Base-by-base conservation (phyloP, 2,888 invertebrate species). In the Eupeodes luniger region DNA sequence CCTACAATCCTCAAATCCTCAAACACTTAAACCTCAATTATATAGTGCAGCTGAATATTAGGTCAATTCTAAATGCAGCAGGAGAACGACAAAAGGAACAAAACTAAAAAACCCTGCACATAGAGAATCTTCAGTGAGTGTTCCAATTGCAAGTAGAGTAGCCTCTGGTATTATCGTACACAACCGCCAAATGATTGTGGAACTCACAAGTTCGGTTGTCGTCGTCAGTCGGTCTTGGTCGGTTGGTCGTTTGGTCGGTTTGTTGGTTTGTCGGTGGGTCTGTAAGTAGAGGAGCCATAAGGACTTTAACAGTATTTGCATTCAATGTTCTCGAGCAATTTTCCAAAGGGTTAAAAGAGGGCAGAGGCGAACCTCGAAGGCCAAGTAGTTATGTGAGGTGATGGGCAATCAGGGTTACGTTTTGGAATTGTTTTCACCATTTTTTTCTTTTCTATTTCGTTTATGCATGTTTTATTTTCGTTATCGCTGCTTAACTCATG, bases 271-370 rank as follows among this genome's bases (percentile, higher is more conserved):
- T 40, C 40, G 9, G 14, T 27, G 27, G 47, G 66, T 66, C 14
- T 66, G 19, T 66, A 49, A 47, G 40, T 9, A 47, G 49, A 49
- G 36, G 55, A 55, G 53, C 53, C 69, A 69, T 19, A 70, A 70
- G 27, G 57, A 85, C 77, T 77, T 80, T 81, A 88, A 78, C 81
- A 81, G 81, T 75, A 85, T 88, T 87, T 88, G 88, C 85, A 88
- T 88, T 57, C 62, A 62, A 53, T 51, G 64, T 44, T 40, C 80
- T 67, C 59, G 40, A 70, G 69, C 53, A 40, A 69, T 69, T 69
- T 40, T 55, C 16, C 16, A 36, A 69, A 12, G 11, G 55, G 44
- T 16, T 66, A 27, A 55, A 11, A 55, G 34, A 19, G 59, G 47
- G 59, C n/a, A 66, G 19, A 57, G 75, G 67, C 16, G n/a, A 4